phyloP scores from a whole-genome alignment of 1,140 invertebrate genomes.

The Drosophila tsacasi region DNA sequence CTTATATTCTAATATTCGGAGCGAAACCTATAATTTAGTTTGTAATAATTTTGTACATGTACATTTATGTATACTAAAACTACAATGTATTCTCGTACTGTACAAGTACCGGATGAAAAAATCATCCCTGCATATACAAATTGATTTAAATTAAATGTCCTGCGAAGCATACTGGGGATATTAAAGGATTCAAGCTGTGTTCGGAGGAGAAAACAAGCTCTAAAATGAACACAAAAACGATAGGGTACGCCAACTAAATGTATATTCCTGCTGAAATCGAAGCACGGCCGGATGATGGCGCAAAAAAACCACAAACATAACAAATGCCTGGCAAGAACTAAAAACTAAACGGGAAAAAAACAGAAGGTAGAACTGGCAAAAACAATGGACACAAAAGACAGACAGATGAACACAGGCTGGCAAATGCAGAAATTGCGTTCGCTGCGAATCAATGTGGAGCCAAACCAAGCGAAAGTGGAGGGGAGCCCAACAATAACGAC shows the following conservation, averaged over 20 bases:
- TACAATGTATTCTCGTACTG: not conserved
- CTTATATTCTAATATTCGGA: too few relatives aligned
- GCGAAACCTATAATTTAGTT: too few relatives aligned
- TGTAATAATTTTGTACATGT: too few relatives aligned
- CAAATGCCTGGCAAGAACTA: conserved; percentile 23
- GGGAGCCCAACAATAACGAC: conserved; percentile 42
- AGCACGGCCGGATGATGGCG: not conserved
- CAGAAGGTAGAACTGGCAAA: conserved; percentile 22
- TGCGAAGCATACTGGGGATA: not conserved
- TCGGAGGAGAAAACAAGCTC: not conserved
- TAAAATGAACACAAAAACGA: not conserved
- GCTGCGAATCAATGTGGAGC: conserved; percentile 71
- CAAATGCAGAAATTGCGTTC: conserved; percentile 73
- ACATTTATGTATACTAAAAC: not conserved
- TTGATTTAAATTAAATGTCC: conserved; percentile 53
- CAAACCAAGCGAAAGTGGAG: conserved; percentile 31
- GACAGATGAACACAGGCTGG: conserved; percentile 50
- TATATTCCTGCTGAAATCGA: conserved; percentile 7
- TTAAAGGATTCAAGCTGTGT: conserved; percentile 3
- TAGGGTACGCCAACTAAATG: conserved; percentile 2
- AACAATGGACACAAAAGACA: conserved; percentile 44
- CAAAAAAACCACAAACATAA: conserved; percentile 20
- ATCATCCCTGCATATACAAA: conserved; percentile 39
- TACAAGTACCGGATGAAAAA: conserved; percentile 10
- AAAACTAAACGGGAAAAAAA: conserved; percentile 7